Conservation (phyloP, 2,888 invertebrate genomes). For the Teinopalpus imperialis region DNA sequence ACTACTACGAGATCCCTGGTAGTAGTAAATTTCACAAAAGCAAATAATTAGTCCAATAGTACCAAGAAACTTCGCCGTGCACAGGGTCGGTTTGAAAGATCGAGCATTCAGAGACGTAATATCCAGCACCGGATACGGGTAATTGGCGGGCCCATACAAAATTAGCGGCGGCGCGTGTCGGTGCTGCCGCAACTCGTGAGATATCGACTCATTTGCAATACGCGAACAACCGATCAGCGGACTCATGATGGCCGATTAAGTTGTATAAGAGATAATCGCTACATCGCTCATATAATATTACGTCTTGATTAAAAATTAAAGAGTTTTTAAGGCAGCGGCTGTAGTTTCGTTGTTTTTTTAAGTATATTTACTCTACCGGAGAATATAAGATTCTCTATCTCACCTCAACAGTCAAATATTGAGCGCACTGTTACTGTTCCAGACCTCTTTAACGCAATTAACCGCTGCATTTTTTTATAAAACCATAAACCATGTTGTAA, state of each 20-base stretch:
- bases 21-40: too few species aligned
- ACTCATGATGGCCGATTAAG: conserved; percentile 16
- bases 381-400: too few species aligned
- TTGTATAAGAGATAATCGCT: conserved; percentile 17
- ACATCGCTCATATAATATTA: conserved; percentile 8
- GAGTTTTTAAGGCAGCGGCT: background rate
- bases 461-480: too few species aligned
- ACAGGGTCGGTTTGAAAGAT: too few species aligned
- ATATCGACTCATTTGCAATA: conserved; percentile 19
- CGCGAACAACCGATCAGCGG: conserved; percentile 18
- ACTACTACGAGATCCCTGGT: too few species aligned
- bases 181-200: conserved; percentile 7
- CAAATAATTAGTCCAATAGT: too few species aligned
- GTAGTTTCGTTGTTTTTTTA: too few species aligned
- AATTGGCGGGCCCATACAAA: conserved; percentile 18
- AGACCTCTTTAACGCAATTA: too few species aligned
- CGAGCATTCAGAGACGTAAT: conserved; percentile 14
- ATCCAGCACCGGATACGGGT: conserved; percentile 22
- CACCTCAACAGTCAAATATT: background rate
- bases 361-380: too few species aligned
- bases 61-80: too few species aligned
- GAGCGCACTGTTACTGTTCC: too few species aligned
- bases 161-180: conserved; percentile 24
- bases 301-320: conserved; percentile 7
- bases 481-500: too few species aligned